These are phyloP conservation scores for Operophtera brumata DNA, from an alignment of 2,888 invertebrate species.

Conservation along the genomic window DNA sequence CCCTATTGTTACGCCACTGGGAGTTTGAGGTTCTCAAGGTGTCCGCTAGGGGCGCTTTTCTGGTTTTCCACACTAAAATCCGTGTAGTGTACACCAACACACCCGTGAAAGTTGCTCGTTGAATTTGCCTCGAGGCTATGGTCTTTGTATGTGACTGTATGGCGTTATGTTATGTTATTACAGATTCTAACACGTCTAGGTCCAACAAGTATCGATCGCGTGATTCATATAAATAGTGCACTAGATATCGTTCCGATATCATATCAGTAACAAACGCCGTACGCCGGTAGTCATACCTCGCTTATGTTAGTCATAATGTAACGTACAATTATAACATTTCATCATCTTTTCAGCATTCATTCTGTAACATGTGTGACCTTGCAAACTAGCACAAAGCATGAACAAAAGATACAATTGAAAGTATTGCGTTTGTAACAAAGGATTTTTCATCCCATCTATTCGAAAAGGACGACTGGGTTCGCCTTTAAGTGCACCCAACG, in stretches of 20 bases:
- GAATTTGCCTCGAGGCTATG: too few relatives aligned
- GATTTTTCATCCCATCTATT: too few relatives aligned
- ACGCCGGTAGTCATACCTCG: background rate
- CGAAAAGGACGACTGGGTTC: too few relatives aligned
- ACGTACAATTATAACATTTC: conserved; percentile 4
- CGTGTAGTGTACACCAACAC: too few relatives aligned
- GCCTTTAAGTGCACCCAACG: too few relatives aligned
- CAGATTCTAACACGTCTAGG: background rate
- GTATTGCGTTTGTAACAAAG: background rate
- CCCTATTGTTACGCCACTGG: too few relatives aligned
- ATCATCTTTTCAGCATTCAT: background rate
- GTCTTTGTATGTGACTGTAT: too few relatives aligned
- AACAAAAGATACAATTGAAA: too few relatives aligned
- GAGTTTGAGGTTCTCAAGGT: too few relatives aligned
- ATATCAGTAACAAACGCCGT: background rate
- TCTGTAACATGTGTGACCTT: conserved; percentile 8
- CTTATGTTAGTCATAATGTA: background rate
- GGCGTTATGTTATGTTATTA: background rate
- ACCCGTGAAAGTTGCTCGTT: too few relatives aligned
- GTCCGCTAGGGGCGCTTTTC: too few relatives aligned
- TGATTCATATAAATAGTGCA: conserved; percentile 7
- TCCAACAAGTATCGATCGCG: background rate
- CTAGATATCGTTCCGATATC: background rate
- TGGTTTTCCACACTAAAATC: too few relatives aligned
- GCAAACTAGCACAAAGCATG: background rate